These are phyloP conservation scores for Echeneis naucrates DNA, from an alignment of 2,797 vertebrate species.

Conservation along the genomic window DNA sequence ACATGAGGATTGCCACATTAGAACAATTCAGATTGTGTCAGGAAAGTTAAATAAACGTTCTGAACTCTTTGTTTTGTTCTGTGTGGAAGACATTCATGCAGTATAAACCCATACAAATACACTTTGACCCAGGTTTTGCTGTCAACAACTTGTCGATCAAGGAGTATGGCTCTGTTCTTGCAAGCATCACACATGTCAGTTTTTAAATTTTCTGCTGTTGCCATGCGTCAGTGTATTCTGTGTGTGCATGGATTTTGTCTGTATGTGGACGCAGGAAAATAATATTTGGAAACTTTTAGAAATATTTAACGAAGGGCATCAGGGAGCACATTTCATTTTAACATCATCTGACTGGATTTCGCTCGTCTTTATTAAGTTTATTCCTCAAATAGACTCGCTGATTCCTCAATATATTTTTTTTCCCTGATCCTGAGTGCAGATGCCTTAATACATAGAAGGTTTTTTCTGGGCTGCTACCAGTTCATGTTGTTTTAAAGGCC, in stretches of 20 bases:
- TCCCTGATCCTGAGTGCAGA: conserved; percentile 6
- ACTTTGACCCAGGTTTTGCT: conserved; percentile 54
- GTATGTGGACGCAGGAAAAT: conserved; percentile 25
- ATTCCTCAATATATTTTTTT: neutral
- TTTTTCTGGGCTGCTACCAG: conserved; percentile 31
- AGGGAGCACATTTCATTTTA: conserved; percentile 13
- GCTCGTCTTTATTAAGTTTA: neutral
- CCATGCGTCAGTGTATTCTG: conserved; percentile 14
- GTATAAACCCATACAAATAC: conserved; percentile 35
- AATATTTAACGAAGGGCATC: neutral
- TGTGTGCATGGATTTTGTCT: conserved; percentile 51
- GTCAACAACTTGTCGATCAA: conserved; percentile 50
- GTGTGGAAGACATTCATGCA: neutral
- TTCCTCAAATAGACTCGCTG: conserved; percentile 8
- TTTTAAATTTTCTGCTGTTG: conserved; percentile 39
- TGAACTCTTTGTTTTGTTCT: conserved; percentile 30
- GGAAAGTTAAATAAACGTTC: conserved; percentile 2
- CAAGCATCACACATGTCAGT: conserved; percentile 56
- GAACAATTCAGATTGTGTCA: conserved; percentile 25
- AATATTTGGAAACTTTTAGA: conserved; percentile 16
- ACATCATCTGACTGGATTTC: conserved; percentile 1
- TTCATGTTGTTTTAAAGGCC: conserved; percentile 44
- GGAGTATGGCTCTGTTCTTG: conserved; percentile 35
- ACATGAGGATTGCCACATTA: conserved; percentile 8
- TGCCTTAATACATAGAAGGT: neutral